A percentile compares a stretch with the other conserved stretches of the same genome.
Conservation (phyloP, 2,888 invertebrate genomes). For the Perithous albicinctus region DNA sequence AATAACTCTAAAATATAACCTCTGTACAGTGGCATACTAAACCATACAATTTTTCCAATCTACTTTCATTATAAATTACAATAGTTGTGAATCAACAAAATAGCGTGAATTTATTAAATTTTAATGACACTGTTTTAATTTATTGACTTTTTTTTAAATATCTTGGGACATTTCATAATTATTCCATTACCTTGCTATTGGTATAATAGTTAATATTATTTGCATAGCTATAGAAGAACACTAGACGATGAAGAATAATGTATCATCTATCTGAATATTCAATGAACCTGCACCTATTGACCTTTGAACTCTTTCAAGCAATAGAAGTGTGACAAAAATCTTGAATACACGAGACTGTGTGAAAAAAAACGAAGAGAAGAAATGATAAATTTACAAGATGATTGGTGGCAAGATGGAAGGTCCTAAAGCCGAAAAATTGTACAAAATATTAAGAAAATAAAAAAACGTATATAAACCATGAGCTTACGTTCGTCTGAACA, state of each 20-base stretch:
- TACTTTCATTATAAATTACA: too few relatives aligned
- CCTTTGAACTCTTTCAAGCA: constrained; percentile 53
- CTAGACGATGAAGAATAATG: constrained; percentile 15
- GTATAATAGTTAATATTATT: not conserved
- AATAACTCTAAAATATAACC: too few relatives aligned
- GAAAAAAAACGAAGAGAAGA: not conserved
- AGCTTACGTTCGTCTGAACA: constrained; percentile 77
- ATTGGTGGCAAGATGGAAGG: not conserved
- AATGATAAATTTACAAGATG: not conserved
- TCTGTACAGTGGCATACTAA: too few relatives aligned
- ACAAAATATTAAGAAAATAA: not conserved
- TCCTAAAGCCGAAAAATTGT: not conserved
- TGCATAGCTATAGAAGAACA: not conserved
- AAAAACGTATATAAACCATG: constrained; percentile 12
- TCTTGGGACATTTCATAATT: too few relatives aligned
- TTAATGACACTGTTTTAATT: too few relatives aligned
- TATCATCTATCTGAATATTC: constrained; percentile 43
- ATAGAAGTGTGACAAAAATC: not conserved
- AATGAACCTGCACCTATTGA: constrained; percentile 49
- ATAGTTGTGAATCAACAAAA: too few relatives aligned
- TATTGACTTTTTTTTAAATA: too few relatives aligned
- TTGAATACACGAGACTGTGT: too few relatives aligned
- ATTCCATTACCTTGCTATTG: not conserved
- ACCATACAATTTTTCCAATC: too few relatives aligned
- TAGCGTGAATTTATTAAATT: too few relatives aligned